Percentiles rank a stretch among this genome's conserved stretches.
Evolutionary conservation across 2,113 vertebrate species (phyloP).

Genomic region (Tenebrosternarchus preto): DNA sequence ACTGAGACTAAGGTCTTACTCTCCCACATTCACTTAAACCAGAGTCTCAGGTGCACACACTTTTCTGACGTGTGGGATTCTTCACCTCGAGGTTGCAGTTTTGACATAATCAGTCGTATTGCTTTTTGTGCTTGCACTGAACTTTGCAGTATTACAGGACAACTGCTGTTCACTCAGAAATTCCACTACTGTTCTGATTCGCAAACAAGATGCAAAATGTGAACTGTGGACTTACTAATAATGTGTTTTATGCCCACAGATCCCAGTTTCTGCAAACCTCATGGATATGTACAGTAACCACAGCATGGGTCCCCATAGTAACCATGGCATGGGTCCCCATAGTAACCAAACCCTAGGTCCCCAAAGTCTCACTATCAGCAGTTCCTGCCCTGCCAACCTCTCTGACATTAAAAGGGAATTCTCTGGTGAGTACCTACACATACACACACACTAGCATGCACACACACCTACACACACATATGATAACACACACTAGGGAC

Average conservation of each 20-base stretch:
- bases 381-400: constrained; percentile 95
- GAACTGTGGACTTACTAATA: too few species aligned
- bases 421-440: constrained; percentile 76
- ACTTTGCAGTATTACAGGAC: too few species aligned
- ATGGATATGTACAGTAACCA: constrained; percentile 93
- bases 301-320: constrained; percentile 82
- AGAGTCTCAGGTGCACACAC: too few species aligned
- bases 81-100: too few species aligned
- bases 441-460: neutral
- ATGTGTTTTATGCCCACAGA: constrained; percentile 67
- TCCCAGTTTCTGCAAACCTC: constrained; percentile 88
- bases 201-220: too few species aligned
- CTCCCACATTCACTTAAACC: too few species aligned
- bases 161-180: too few species aligned
- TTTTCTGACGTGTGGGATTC: too few species aligned
- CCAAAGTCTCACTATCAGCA: constrained; percentile 88
- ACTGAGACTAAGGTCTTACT: too few species aligned
- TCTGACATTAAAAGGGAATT: constrained; percentile 98
- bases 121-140: too few species aligned
- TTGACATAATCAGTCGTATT: too few species aligned
- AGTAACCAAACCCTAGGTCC: constrained; percentile 87
- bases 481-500: neutral
- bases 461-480: constrained; percentile 3
- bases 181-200: neutral
- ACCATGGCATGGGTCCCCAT: constrained; percentile 83